Evolutionary conservation across 2,797 vertebrate species (phyloP).

Genomic region (Anguilla marmorata): DNA sequence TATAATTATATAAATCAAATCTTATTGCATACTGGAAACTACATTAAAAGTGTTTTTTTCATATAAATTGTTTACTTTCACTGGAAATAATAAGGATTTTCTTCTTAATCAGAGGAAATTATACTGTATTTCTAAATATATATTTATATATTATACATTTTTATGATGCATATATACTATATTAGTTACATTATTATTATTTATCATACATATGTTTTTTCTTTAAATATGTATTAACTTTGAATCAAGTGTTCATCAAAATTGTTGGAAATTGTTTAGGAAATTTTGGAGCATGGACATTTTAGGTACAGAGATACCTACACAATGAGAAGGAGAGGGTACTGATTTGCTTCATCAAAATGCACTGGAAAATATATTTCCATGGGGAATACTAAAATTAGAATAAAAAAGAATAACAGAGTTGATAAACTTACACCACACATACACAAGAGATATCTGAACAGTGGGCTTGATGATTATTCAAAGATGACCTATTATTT

Average conservation of each 20-base stretch:
- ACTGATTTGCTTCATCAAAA: constrained; percentile 62
- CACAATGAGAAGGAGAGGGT: constrained; percentile 70
- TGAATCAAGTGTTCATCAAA: background rate
- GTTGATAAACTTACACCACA: background rate
- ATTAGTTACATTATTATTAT: no score
- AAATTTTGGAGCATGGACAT: background rate
- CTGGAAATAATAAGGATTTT: background rate
- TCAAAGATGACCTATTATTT: background rate
- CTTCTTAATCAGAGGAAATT: background rate
- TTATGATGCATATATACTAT: no score
- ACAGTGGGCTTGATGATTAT: background rate
- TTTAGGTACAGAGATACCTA: constrained; percentile 49
- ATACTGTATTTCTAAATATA: background rate
- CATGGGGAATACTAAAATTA: constrained; percentile 60
- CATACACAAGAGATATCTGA: background rate
- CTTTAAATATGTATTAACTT: background rate
- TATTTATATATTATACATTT: background rate
- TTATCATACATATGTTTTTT: background rate
- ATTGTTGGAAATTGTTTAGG: background rate
- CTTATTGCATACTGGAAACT: background rate
- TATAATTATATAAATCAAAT: background rate
- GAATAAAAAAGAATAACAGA: background rate
- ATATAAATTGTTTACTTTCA: background rate
- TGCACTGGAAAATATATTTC: constrained; percentile 64
- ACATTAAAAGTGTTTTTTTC: background rate